These are phyloP conservation scores for Synergus itoensis DNA, from an alignment of 2,888 invertebrate species.

Conservation along the genomic window DNA sequence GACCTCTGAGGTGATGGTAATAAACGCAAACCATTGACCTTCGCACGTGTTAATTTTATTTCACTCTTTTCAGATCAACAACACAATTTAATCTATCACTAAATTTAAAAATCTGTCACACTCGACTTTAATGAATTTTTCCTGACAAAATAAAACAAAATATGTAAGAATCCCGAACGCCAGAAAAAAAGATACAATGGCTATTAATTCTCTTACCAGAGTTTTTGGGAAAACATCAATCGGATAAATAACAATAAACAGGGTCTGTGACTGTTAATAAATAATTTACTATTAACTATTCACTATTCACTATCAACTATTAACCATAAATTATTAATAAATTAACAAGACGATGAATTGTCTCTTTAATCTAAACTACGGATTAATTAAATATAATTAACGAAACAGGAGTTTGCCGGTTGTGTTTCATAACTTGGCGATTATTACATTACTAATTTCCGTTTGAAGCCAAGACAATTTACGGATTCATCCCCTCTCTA, in stretches of 20 bases:
- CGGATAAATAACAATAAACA: conserved; percentile 29
- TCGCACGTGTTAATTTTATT: conserved; percentile 15
- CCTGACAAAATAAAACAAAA: not conserved
- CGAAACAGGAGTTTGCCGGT: conserved; percentile 29
- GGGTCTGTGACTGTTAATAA: conserved; percentile 23
- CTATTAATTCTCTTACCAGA: conserved; percentile 33
- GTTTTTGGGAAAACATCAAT: conserved; percentile 1
- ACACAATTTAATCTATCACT: not conserved
- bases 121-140: not conserved
- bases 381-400: conserved; percentile 39
- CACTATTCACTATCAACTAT: not conserved
- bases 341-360: conserved; percentile 21
- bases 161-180: not conserved
- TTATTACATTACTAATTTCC: conserved; percentile 64
- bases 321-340: conserved; percentile 36
- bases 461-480: conserved; percentile 63
- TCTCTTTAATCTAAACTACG: conserved; percentile 21
- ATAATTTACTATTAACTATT: conserved; percentile 33
- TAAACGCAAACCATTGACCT: conserved; percentile 14
- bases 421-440: conserved; percentile 37
- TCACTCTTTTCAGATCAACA: not conserved
- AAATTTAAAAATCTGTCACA: not conserved
- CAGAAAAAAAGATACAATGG: not conserved
- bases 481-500: conserved; percentile 64
- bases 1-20: not conserved